Evolutionary conservation across 2,797 vertebrate species (phyloP), one percentile per base, ranked within the genome.

Genomic region (Megaceryle alcyon): DNA sequence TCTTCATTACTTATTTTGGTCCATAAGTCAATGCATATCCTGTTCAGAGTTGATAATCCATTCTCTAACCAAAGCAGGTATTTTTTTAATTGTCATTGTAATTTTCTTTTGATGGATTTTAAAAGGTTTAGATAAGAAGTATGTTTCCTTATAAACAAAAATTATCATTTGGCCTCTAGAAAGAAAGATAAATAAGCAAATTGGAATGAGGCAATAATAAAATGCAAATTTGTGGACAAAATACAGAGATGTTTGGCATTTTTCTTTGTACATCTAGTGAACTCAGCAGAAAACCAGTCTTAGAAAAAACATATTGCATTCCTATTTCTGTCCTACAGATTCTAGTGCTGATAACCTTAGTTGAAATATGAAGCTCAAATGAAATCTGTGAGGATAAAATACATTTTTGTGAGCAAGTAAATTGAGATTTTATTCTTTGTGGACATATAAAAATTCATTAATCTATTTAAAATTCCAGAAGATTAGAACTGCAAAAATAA

Each of bases 211-310:
- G 29, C 18, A 90, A 79, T 75, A 43, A 81, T 83, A 85, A 94
- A 94, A 94, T 86, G 51, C 46, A 86, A 92, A 96, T 82, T n/a
- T 91, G 78, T 80, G 65, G 65, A 90, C 92, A 46, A 91, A 94
- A 88, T n/a, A 37, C 19, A 85, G 54, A 88, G 25, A 82, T 66
- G 35, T 79, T 82, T 92, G 46, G 23, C 70, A 69, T 93, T 84
- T 56, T 95, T 94, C 66, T 94, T 59, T 82, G 49, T 51, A 39
- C 2, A 5, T 91, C 39, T 78, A 82, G 46, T 92, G 63, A 94
- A 90, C 22, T 88, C 84, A 88, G 70, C 80, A 93, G 77, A 94
- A 95, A 95, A 83, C 2, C 14, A 48, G 22, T 53, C 29, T 76
- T 57, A 72, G 17, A 63, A 94, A 88, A 85, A 43, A 6, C 3